A percentile compares a stretch with the other conserved stretches of the same genome.
phyloP scores from a whole-genome alignment of 2,888 invertebrate species.

The Invenusta paracnida region DNA sequence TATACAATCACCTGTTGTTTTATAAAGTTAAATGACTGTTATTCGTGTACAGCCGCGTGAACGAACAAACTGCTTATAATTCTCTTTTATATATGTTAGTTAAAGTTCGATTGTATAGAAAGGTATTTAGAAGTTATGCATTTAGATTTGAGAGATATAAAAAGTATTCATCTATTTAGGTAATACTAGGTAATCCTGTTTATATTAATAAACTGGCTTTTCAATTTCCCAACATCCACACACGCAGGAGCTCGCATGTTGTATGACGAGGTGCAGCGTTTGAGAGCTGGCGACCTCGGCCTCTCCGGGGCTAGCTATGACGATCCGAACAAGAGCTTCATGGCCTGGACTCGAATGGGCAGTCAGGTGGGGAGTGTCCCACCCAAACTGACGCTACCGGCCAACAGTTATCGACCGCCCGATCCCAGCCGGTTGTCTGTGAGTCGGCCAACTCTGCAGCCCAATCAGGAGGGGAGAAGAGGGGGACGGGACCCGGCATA shows the following conservation, averaged over 20 bases:
- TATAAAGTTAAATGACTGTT: too few species aligned
- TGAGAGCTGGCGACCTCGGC: not conserved
- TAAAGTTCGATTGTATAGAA: too few species aligned
- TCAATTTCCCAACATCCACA: not conserved
- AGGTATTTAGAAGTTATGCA: too few species aligned
- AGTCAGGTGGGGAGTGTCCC: not conserved
- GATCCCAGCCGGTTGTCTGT: not conserved
- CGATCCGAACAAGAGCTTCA: conserved; percentile 6
- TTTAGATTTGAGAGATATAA: not conserved
- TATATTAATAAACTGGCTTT: too few species aligned
- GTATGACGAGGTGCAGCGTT: conserved; percentile 18
- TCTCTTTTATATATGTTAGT: too few species aligned
- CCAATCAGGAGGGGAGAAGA: not conserved
- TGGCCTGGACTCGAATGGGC: conserved; percentile 5
- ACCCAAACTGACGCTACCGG: not conserved
- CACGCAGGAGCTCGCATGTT: not conserved
- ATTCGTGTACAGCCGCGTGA: too few species aligned
- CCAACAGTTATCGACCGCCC: not conserved
- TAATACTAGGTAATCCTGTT: too few species aligned
- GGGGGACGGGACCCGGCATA: not conserved
- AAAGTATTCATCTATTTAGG: not conserved
- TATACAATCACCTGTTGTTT: too few species aligned
- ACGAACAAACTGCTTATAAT: too few species aligned
- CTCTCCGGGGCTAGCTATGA: too few species aligned
- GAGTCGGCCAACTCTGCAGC: not conserved